Evolutionary conservation across 2,113 vertebrate species (phyloP).

Genomic region (Uropsilus gracilis): DNA sequence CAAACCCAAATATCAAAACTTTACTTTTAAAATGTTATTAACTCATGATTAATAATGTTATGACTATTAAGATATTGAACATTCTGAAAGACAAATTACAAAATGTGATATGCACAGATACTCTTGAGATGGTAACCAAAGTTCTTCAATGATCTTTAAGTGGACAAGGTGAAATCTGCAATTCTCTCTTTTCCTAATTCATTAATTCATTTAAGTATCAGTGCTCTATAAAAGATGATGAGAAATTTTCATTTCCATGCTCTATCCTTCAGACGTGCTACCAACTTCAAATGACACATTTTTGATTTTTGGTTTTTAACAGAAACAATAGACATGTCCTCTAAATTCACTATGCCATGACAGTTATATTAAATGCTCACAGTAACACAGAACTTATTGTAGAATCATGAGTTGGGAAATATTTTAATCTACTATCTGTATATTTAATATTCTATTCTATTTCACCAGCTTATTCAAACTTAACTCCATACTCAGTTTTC

Average conservation of each 20-base stretch:
- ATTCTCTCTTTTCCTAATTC: background rate
- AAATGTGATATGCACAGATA: background rate
- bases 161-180: background rate
- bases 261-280: background rate
- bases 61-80: background rate
- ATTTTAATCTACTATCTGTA: background rate
- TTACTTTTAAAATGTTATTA: background rate
- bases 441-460: background rate
- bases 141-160: background rate
- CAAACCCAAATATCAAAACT: background rate
- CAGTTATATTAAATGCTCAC: background rate
- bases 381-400: background rate
- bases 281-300: background rate
- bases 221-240: background rate
- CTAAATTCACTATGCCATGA: background rate
- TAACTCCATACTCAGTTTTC: background rate
- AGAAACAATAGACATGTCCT: background rate
- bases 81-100: background rate
- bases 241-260: background rate
- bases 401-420: background rate
- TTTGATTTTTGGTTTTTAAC: background rate
- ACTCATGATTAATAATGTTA: background rate
- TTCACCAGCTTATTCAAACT: conserved; percentile 16
- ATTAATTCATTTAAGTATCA: conserved; percentile 9
- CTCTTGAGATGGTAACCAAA: background rate